Percentiles rank a stretch among this genome's conserved stretches.
Conservation (phyloP, 2,797 vertebrate genomes). For the Bradypodion pumilum region DNA sequence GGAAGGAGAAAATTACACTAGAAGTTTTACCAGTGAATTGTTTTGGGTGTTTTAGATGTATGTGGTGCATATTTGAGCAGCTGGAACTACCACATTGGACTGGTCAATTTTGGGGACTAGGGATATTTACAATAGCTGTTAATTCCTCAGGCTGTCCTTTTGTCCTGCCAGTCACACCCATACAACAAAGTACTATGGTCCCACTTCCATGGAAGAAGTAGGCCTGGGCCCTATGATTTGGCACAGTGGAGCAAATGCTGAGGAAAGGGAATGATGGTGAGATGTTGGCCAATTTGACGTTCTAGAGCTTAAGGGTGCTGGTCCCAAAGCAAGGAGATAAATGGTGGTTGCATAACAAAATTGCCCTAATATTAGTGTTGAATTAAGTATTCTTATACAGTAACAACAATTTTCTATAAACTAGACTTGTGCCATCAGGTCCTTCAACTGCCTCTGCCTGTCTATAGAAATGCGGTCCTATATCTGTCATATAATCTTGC, state of each 20-base stretch:
- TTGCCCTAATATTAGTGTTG: neutral
- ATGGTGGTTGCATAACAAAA: neutral
- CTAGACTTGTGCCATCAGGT: neutral
- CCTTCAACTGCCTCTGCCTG: neutral
- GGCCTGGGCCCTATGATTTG: too few species aligned
- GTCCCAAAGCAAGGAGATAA: neutral
- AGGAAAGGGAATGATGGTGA: neutral
- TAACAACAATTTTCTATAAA: neutral
- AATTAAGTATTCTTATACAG: neutral
- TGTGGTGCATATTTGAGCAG: too few species aligned
- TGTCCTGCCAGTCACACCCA: too few species aligned
- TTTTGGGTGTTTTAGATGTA: too few species aligned
- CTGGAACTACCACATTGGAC: too few species aligned
- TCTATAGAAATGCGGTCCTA: neutral
- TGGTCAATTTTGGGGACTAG: too few species aligned
- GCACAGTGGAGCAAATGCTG: too few species aligned
- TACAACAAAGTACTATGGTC: too few species aligned
- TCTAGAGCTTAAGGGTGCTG: neutral
- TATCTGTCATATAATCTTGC: slow-evolving; percentile 9
- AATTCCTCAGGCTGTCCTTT: too few species aligned
- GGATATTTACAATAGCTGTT: too few species aligned
- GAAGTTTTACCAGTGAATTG: too few species aligned
- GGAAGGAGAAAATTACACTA: neutral
- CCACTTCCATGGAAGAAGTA: too few species aligned
- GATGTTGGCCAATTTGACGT: neutral